A percentile compares a stretch with the other conserved stretches of the same genome.
Evolutionary conservation across 2,113 vertebrate species (phyloP).

Genomic region (Callopanchax toddi): DNA sequence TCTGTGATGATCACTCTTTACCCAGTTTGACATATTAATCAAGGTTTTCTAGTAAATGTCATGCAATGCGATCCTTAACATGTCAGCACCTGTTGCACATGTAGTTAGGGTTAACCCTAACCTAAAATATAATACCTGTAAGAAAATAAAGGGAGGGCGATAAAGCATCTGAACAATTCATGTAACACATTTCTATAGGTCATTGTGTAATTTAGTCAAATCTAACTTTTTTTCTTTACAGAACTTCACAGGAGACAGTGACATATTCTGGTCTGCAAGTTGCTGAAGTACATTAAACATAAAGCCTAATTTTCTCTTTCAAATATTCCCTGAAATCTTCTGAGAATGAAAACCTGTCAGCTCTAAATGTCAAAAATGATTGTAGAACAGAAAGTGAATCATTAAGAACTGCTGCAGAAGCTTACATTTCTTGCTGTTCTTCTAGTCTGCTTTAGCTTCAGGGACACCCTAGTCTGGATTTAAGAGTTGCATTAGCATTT

Average conservation of each 20-base stretch:
- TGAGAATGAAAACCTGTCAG: neutral
- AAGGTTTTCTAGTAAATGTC: too few species aligned
- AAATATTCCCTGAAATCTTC: neutral
- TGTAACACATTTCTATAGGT: neutral
- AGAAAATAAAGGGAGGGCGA: neutral
- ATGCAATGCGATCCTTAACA: too few species aligned
- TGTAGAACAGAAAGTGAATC: conserved; percentile 1
- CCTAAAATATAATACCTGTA: too few species aligned
- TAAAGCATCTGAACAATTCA: neutral
- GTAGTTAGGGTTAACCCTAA: too few species aligned
- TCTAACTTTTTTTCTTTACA: neutral
- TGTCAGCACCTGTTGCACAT: too few species aligned
- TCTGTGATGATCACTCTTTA: too few species aligned
- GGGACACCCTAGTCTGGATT: neutral
- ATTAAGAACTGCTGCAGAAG: neutral
- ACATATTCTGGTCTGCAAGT: neutral
- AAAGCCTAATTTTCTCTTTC: neutral
- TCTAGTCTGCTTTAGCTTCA: neutral
- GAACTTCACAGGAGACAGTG: neutral
- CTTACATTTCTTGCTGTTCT: neutral
- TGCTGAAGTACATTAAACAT: neutral
- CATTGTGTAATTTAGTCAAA: neutral
- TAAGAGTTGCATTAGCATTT: neutral
- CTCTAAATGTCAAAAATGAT: conserved; percentile 18
- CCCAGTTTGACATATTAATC: too few species aligned